Percentiles rank a stretch among this genome's conserved stretches.
phyloP scores from a whole-genome alignment of 2,888 invertebrate species.

The Anthophora plumipes region DNA sequence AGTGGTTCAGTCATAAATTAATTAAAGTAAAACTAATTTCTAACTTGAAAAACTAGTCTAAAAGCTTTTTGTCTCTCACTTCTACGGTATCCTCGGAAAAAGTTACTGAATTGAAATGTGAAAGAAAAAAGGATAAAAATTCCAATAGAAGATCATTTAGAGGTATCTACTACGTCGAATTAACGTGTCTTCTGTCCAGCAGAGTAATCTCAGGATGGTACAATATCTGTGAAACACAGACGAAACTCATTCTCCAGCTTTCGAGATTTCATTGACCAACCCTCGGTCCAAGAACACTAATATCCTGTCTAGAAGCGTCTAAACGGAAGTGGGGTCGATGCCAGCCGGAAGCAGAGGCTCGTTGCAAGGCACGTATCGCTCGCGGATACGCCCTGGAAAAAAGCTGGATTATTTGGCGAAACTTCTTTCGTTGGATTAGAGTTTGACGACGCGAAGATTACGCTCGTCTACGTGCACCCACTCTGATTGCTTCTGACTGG shows the following conservation, averaged over 20 bases:
- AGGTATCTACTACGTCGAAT: background rate
- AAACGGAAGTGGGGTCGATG: constrained; percentile 13
- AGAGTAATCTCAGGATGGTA: background rate
- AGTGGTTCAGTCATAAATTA: too few relatives aligned
- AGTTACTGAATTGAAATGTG: too few relatives aligned
- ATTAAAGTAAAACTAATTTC: too few relatives aligned
- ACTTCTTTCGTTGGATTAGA: constrained; percentile 42
- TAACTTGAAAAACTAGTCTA: too few relatives aligned
- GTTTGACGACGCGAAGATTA: constrained; percentile 51
- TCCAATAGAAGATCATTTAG: too few relatives aligned
- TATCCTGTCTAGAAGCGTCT: constrained; percentile 8
- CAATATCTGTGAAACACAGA: background rate
- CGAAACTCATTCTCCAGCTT: background rate
- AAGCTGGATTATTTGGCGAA: constrained; percentile 23
- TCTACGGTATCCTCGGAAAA: too few relatives aligned
- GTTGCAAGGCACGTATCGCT: constrained; percentile 18
- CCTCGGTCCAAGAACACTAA: background rate
- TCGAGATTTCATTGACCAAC: constrained; percentile 12
- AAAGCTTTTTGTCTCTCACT: too few relatives aligned
- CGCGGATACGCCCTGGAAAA: background rate
- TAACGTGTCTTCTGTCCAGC: background rate
- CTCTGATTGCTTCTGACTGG: constrained; percentile 30
- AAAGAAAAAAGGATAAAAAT: too few relatives aligned
- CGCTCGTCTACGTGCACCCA: constrained; percentile 25
- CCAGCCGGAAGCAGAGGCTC: background rate